phyloP scores from a whole-genome alignment of 2,113 vertebrate species.

The Arvicanthis niloticus region DNA sequence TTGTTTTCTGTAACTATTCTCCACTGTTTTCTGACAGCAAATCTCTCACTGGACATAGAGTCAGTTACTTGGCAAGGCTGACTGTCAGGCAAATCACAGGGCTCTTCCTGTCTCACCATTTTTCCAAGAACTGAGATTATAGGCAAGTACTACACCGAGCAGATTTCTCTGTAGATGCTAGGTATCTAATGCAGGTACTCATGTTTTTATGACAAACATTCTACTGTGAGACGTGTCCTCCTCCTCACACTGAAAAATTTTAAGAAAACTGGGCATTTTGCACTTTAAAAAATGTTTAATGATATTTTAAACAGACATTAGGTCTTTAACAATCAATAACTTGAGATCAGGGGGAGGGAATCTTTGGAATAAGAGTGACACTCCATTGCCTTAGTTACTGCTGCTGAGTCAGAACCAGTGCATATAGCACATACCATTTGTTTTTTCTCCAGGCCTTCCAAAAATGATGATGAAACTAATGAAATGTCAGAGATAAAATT shows the following conservation, averaged over 20 bases:
- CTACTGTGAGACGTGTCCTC: rapidly evolving
- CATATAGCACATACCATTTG: neutral
- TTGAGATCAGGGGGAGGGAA: neutral
- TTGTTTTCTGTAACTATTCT: neutral
- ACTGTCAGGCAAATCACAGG: neutral
- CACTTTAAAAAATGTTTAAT: neutral
- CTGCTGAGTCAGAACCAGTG: neutral
- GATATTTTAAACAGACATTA: neutral
- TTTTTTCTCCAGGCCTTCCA: neutral
- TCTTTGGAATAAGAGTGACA: neutral
- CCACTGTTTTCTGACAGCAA: neutral
- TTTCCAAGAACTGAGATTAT: neutral
- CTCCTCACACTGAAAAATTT: neutral
- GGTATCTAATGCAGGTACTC: neutral
- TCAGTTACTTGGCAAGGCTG: neutral
- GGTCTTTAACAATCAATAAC: neutral
- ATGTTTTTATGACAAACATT: neutral
- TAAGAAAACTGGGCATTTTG: neutral
- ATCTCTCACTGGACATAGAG: neutral
- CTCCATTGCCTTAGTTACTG: neutral
- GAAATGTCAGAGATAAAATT: constrained; percentile 27
- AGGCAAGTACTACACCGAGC: too few relatives aligned
- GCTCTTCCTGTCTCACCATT: neutral
- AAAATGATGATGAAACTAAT: neutral
- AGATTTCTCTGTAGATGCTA: neutral